phyloP scores from a whole-genome alignment of 2,797 vertebrate genomes.

The Xiphorhynchus erythropygius region DNA sequence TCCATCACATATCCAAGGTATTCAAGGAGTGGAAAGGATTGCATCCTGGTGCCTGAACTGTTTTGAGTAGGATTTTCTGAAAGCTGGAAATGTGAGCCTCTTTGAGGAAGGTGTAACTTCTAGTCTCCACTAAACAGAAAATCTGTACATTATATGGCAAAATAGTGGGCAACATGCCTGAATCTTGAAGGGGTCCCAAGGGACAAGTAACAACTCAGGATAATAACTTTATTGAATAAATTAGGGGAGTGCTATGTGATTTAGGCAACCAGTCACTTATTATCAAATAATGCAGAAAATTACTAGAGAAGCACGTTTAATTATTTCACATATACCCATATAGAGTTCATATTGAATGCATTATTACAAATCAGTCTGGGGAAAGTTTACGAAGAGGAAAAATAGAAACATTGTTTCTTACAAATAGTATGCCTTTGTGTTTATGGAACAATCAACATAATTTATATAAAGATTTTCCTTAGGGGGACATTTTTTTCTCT shows the following conservation, averaged over 20 bases:
- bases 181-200: background rate
- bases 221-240: background rate
- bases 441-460: background rate
- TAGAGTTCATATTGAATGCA: background rate
- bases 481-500: background rate
- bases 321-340: background rate
- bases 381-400: background rate
- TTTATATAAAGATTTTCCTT: background rate
- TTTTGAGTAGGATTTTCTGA: background rate
- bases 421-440: background rate
- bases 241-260: background rate
- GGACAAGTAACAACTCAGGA: background rate
- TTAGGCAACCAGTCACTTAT: background rate
- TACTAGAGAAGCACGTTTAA: background rate
- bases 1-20: background rate
- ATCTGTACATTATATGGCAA: background rate
- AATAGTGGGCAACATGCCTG: background rate
- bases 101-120: background rate
- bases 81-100: background rate
- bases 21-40: background rate
- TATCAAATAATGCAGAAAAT: background rate
- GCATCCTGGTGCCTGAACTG: accelerated
- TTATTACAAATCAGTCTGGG: background rate
- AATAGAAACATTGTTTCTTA: background rate
- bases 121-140: background rate